Conservation (phyloP, 2,797 vertebrate genomes). For the Syngnathus rostellatus region DNA sequence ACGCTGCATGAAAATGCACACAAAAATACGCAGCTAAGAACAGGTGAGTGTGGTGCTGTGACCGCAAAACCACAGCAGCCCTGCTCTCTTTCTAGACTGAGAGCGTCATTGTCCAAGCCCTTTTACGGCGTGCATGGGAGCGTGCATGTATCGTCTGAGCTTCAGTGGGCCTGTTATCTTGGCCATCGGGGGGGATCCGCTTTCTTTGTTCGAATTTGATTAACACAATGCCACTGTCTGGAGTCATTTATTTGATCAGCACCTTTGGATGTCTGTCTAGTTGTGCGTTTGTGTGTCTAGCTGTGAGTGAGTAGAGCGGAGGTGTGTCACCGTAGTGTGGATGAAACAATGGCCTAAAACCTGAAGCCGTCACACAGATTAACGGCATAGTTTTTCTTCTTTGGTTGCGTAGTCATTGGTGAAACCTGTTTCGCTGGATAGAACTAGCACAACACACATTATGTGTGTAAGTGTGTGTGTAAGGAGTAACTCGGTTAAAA, state of each 20-base stretch:
- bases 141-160: slow-evolving; percentile 16
- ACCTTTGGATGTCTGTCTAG: slow-evolving; percentile 25
- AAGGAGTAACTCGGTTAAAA: slow-evolving; percentile 17
- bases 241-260: slow-evolving; percentile 32
- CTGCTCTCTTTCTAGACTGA: slow-evolving; percentile 51
- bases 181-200: slow-evolving; percentile 41
- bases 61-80: slow-evolving; percentile 35
- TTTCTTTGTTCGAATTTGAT: slow-evolving; percentile 49
- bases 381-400: slow-evolving; percentile 1
- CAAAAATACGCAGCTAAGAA: slow-evolving; percentile 36
- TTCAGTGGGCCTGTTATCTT: slow-evolving; percentile 45
- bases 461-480: neutral
- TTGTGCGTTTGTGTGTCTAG: slow-evolving; percentile 7
- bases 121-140: neutral
- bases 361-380: slow-evolving; percentile 30
- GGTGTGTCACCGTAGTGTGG: slow-evolving; percentile 14
- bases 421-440: slow-evolving; percentile 42
- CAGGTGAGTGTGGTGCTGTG: slow-evolving; percentile 51
- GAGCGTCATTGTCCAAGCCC: slow-evolving; percentile 46
- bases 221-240: slow-evolving; percentile 42
- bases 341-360: slow-evolving; percentile 39
- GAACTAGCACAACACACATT: slow-evolving; percentile 12
- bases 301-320: neutral
- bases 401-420: slow-evolving; percentile 10
- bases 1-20: slow-evolving; percentile 25